Conservation (phyloP, 2,888 invertebrate species). For the Melolontha melolontha region DNA sequence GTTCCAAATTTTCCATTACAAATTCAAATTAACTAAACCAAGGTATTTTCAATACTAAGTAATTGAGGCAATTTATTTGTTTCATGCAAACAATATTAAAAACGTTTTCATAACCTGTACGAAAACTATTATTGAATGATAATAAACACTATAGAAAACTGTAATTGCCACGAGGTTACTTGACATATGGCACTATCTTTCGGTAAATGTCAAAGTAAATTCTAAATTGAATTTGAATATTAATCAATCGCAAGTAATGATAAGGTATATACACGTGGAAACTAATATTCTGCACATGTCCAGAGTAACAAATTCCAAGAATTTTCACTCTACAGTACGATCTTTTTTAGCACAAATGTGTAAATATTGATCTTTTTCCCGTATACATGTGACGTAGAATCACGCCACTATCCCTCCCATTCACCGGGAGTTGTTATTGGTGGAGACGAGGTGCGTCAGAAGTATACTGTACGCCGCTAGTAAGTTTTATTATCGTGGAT, state of each 20-base stretch:
- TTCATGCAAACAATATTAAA: no score
- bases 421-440: slow-evolving; percentile 43
- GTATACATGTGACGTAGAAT: slow-evolving; percentile 47
- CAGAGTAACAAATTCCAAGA: neutral
- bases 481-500: slow-evolving; percentile 48
- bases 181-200: slow-evolving; percentile 38
- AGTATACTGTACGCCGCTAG: slow-evolving; percentile 47
- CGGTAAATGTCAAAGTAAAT: slow-evolving; percentile 36
- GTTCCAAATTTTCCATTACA: slow-evolving; percentile 20
- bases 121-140: no score
- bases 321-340: slow-evolving; percentile 20
- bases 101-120: no score
- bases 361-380: slow-evolving; percentile 47
- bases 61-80: no score
- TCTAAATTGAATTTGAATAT: slow-evolving; percentile 25
- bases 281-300: no score
- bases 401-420: slow-evolving; percentile 49
- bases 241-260: neutral
- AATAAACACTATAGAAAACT: slow-evolving; percentile 9
- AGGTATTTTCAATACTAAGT: no score
- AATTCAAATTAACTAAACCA: no score
- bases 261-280: slow-evolving; percentile 8
- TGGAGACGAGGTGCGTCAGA: slow-evolving; percentile 50
- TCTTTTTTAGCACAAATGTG: slow-evolving; percentile 24
- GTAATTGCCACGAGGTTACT: neutral